Conservation (phyloP, 2,113 vertebrate species). For the Catharus fuscescens region DNA sequence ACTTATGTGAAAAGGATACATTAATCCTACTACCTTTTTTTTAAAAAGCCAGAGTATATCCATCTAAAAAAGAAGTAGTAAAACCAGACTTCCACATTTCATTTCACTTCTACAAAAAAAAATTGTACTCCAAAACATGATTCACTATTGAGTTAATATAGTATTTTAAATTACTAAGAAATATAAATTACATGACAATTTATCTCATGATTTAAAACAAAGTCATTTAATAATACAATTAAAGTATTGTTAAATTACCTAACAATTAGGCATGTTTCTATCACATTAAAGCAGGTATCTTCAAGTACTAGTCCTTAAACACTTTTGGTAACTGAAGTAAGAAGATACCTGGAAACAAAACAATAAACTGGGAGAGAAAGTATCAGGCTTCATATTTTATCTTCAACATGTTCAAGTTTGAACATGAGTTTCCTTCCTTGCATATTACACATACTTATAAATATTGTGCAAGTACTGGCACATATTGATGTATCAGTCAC, state of each 20-base stretch:
- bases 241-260: background rate
- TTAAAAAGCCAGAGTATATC: background rate
- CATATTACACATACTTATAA: background rate
- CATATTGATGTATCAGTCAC: background rate
- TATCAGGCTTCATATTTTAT: background rate
- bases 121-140: background rate
- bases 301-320: background rate
- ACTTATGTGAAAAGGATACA: background rate
- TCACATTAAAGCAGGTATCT: background rate
- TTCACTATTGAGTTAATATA: background rate
- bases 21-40: background rate
- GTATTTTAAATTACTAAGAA: background rate
- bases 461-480: background rate
- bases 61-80: background rate
- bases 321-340: background rate
- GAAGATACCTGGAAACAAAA: background rate
- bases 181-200: background rate
- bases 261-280: background rate
- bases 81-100: background rate
- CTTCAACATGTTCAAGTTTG: background rate
- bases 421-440: background rate
- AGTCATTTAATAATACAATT: background rate
- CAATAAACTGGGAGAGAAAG: background rate
- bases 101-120: background rate
- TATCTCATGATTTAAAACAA: background rate